Evolutionary conservation across 2,113 vertebrate genomes (phyloP).

Genomic region (Plestiodon gilberti): DNA sequence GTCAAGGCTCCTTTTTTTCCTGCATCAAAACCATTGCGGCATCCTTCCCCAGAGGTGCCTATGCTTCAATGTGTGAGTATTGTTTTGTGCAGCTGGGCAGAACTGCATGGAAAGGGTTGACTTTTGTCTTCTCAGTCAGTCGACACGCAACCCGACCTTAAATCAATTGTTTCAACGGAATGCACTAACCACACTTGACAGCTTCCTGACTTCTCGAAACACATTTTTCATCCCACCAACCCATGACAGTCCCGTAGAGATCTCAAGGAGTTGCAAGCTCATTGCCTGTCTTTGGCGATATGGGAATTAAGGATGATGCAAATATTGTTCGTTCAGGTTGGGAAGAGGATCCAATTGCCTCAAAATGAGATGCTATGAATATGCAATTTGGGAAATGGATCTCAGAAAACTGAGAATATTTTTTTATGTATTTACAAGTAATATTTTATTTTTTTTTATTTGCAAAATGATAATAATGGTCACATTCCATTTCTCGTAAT

Average conservation of each 20-base stretch:
- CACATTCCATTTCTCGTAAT: no score
- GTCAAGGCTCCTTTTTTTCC: not conserved
- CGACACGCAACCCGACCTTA: not conserved
- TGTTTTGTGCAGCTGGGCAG: not conserved
- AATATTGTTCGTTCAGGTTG: not conserved
- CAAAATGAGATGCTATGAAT: no score
- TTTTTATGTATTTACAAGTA: no score
- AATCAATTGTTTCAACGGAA: not conserved
- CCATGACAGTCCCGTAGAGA: constrained; percentile 18
- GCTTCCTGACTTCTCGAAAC: constrained; percentile 45
- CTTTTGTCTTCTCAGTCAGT: not conserved
- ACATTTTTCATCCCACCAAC: constrained; percentile 38
- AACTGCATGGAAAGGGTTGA: accelerated
- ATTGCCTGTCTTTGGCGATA: constrained; percentile 42
- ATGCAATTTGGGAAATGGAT: no score
- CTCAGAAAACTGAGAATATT: no score
- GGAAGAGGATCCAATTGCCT: not conserved
- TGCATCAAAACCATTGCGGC: not conserved
- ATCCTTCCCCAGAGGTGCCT: not conserved
- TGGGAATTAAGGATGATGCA: no score
- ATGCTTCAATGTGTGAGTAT: accelerated
- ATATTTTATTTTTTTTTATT: no score
- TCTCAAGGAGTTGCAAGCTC: constrained; percentile 18
- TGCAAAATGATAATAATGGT: no score
- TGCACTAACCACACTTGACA: constrained; percentile 4